Conservation (phyloP, 1,140 invertebrate species). For the Drosophila funebris region DNA sequence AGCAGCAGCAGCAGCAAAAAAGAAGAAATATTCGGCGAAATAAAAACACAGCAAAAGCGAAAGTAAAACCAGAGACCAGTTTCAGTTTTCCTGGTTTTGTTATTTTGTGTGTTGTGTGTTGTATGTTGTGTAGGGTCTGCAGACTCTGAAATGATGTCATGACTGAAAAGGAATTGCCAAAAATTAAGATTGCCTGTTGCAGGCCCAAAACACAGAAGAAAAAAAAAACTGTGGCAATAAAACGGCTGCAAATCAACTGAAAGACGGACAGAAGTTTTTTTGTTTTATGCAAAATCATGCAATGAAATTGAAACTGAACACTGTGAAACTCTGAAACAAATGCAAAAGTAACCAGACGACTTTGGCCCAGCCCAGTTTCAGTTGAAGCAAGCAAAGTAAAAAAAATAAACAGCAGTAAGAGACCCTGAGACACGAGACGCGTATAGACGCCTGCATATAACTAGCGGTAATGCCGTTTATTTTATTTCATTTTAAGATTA, state of each 20-base stretch:
- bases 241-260: neutral
- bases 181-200: conserved; percentile 59
- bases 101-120: conserved; percentile 36
- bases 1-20: no score
- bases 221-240: conserved; percentile 21
- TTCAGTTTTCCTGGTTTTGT: conserved; percentile 49
- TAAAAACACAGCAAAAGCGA: conserved; percentile 62
- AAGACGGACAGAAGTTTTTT: conserved; percentile 19
- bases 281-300: conserved; percentile 57
- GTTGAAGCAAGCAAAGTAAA: neutral
- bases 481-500: conserved; percentile 64
- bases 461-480: conserved; percentile 74
- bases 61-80: conserved; percentile 78
- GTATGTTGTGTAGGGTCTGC: conserved; percentile 58
- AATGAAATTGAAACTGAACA: conserved; percentile 36
- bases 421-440: conserved; percentile 61
- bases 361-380: conserved; percentile 59
- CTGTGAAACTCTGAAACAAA: conserved; percentile 57
- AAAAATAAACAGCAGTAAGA: conserved; percentile 32
- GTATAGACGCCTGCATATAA: conserved; percentile 69
- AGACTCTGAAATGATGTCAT: conserved; percentile 76
- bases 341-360: conserved; percentile 75
- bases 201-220: conserved; percentile 19
- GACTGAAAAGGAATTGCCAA: conserved; percentile 64
- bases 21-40: conserved; percentile 49